Evolutionary conservation across 2,888 invertebrate species (phyloP).

Genomic region (Pycnomerus fuliginosus): DNA sequence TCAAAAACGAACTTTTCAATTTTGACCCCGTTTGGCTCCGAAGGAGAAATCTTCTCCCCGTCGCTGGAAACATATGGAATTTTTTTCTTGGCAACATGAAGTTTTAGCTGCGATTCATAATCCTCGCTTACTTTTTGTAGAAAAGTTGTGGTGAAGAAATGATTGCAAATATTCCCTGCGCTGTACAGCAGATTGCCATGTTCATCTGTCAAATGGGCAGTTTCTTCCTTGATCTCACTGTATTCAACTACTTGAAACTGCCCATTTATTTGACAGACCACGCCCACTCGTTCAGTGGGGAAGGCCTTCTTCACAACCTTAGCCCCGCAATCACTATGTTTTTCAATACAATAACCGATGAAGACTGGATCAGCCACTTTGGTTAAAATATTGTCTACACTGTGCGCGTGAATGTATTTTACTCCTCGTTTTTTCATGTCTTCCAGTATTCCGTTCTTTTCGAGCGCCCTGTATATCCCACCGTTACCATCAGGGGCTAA

Average conservation of each 20-base stretch:
- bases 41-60: slow-evolving; percentile 72
- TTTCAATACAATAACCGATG: slow-evolving; percentile 87
- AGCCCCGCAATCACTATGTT: slow-evolving; percentile 89
- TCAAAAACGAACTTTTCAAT: slow-evolving; percentile 99
- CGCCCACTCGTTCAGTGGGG: slow-evolving; percentile 91
- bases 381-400: slow-evolving; percentile 97
- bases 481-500: slow-evolving; percentile 92
- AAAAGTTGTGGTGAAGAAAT: slow-evolving; percentile 90
- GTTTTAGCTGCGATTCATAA: slow-evolving; percentile 72
- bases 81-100: slow-evolving; percentile 97
- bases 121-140: slow-evolving; percentile 69
- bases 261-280: slow-evolving; percentile 76
- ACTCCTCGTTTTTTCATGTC: slow-evolving; percentile 80
- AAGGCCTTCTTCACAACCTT: slow-evolving; percentile 91
- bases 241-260: slow-evolving; percentile 77
- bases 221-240: slow-evolving; percentile 85
- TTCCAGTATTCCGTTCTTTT: slow-evolving; percentile 70
- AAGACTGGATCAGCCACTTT: slow-evolving; percentile 98
- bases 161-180: slow-evolving; percentile 97
- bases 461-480: slow-evolving; percentile 78
- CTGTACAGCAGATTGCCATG: slow-evolving; percentile 84
- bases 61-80: slow-evolving; percentile 78
- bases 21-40: slow-evolving; percentile 91
- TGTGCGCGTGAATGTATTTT: slow-evolving; percentile 90
- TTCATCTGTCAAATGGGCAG: slow-evolving; percentile 73